Base-by-base conservation (phyloP, 2,888 invertebrate species). In the Drosophila phalerata region DNA sequence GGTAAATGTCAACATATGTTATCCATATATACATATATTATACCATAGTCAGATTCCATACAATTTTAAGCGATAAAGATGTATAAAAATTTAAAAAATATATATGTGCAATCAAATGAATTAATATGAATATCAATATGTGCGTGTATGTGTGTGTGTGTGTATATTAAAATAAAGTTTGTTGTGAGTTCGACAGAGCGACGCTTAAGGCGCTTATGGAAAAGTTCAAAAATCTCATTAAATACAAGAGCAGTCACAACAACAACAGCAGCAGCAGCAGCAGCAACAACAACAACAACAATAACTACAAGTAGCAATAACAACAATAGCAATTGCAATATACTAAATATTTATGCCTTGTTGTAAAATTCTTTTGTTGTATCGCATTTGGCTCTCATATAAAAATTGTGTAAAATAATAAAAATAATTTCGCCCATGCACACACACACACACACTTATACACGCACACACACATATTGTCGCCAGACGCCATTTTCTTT, bases 211-310 rank as follows among this genome's bases (percentile, higher is more conserved):
- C 88, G 83, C 88, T 83, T 81, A 81, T 76, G 64, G 52, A 48
- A 76, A 79, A 88, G 88, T 84, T 88, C 77, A 88, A 84, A 85
- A 88, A 85, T 85, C 88, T 79, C 88, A 88, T 84, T 88, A 85
- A 74, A 77, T 70, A 73, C 86, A 77, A 79, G 74, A 66, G 66
- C 63, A 73, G 61, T 51, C 58, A 57, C 51, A 64, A 56, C 40
- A 28, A 19, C 48, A 45, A 13, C 43, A 45, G 15, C 80, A 77
- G 55, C 66, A 77, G 47, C 45, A 78, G 32, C 45, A 63, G 37
- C 56, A 69, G n/a, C 60, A 68, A 47, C 47, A 38, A 42, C 19
- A 62, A 63, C 65, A 83, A 32, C 48, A 60, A 8, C 69, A 62
- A 53, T 45, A 68, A 61, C 55, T 64, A 60, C 19, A 68, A 65